These are phyloP conservation scores for Argyra leucocephala DNA, from an alignment of 2,888 invertebrate species.

Conservation along the genomic window DNA sequence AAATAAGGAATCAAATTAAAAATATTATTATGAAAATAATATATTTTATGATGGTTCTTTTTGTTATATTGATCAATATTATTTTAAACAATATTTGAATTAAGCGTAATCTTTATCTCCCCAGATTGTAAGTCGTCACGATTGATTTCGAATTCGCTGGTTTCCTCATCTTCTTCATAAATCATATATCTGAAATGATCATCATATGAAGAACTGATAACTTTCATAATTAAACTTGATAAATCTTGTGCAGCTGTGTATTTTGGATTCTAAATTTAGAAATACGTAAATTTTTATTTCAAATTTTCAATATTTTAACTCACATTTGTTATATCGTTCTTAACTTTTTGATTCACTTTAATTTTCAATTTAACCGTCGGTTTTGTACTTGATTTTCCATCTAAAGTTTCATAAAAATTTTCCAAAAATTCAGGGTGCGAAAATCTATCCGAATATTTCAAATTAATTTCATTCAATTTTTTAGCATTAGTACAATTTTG, in stretches of 20 bases:
- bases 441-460: slow-evolving; percentile 1
- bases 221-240: neutral
- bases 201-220: neutral
- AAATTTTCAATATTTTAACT: neutral
- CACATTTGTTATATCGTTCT: neutral
- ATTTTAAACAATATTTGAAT: neutral
- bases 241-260: neutral
- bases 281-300: neutral
- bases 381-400: neutral
- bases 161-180: neutral
- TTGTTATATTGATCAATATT: no score
- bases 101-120: neutral
- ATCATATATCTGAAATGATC: neutral
- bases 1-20: no score
- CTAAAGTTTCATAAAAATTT: neutral
- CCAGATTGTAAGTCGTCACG: neutral
- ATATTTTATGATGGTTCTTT: no score
- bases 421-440: slow-evolving; percentile 2
- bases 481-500: neutral
- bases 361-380: neutral
- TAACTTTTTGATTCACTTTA: neutral
- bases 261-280: neutral
- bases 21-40: no score
- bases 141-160: neutral
- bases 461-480: slow-evolving; percentile 8